These are phyloP conservation scores for Odontesthes bonariensis DNA, from an alignment of 2,113 vertebrate species.

Conservation along the genomic window DNA sequence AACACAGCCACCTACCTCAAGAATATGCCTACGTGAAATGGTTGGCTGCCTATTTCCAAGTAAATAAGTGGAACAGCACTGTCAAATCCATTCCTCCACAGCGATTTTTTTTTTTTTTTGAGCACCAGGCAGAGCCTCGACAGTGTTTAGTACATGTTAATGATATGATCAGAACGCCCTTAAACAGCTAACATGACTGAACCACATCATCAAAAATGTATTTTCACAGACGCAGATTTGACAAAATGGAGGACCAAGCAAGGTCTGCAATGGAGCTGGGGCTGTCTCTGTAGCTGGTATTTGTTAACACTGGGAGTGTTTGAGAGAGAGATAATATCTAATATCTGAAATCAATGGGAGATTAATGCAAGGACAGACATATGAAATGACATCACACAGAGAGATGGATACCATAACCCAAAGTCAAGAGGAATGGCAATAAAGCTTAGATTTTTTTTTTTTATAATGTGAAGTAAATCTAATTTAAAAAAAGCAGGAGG, in stretches of 20 bases:
- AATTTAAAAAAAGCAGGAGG: conserved; percentile 48
- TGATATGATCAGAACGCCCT: too few species aligned
- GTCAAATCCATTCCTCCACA: too few species aligned
- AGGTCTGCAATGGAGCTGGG: not conserved
- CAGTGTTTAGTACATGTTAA: too few species aligned
- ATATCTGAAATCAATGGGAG: not conserved
- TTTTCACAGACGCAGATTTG: too few species aligned
- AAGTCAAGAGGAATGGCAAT: conserved; percentile 18
- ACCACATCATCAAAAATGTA: not conserved
- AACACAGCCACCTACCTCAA: too few species aligned
- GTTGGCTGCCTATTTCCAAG: too few species aligned
- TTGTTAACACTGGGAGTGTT: not conserved
- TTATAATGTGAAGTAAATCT: conserved; percentile 61
- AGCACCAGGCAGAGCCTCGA: too few species aligned
- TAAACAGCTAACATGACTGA: not conserved
- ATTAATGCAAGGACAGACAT: not conserved
- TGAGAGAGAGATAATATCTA: not conserved
- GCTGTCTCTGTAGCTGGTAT: too few species aligned
- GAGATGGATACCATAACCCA: conserved; percentile 1
- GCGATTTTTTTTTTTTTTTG: too few species aligned
- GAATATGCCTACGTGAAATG: too few species aligned
- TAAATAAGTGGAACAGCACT: too few species aligned
- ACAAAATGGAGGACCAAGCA: not conserved
- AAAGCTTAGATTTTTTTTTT: conserved; percentile 24
- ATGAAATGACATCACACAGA: conserved; percentile 34